Evolutionary conservation across 1,140 invertebrate species (phyloP).

Genomic region (Ditylenchus dipsaci): DNA sequence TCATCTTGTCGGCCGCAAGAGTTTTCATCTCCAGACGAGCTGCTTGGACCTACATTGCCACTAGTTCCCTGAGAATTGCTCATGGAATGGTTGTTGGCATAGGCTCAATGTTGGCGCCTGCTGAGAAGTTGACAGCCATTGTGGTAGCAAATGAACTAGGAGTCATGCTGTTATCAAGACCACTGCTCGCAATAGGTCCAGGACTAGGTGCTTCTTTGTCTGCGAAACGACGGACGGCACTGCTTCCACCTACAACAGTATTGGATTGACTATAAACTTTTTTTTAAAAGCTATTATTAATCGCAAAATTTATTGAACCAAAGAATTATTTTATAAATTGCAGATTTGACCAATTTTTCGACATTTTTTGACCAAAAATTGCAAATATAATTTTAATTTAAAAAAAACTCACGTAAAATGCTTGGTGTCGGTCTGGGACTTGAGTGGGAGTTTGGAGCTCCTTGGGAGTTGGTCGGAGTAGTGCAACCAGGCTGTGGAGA

Average conservation of each 20-base stretch:
- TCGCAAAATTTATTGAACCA: no score
- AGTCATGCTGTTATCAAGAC: neutral
- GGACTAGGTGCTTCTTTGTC: neutral
- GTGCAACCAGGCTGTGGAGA: neutral
- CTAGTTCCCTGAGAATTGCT: neutral
- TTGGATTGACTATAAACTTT: no score
- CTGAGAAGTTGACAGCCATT: constrained; percentile 1
- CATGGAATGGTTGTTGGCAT: neutral
- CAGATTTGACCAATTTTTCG: no score
- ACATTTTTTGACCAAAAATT: no score
- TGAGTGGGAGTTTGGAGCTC: constrained; percentile 10
- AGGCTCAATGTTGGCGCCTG: neutral
- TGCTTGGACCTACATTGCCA: neutral
- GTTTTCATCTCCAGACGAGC: neutral
- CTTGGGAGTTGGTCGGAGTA: constrained; percentile 4
- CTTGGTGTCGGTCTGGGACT: constrained; percentile 18
- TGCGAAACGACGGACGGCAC: neutral
- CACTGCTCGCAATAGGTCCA: neutral
- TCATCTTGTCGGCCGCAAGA: constrained; percentile 7
- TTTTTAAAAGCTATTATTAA: no score
- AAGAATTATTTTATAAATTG: no score
- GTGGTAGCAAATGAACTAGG: neutral
- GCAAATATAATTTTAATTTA: no score
- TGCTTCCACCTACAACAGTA: neutral
- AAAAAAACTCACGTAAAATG: constrained; percentile 23